Conservation (phyloP, 2,113 vertebrate genomes). For the Arothron firmamentum region DNA sequence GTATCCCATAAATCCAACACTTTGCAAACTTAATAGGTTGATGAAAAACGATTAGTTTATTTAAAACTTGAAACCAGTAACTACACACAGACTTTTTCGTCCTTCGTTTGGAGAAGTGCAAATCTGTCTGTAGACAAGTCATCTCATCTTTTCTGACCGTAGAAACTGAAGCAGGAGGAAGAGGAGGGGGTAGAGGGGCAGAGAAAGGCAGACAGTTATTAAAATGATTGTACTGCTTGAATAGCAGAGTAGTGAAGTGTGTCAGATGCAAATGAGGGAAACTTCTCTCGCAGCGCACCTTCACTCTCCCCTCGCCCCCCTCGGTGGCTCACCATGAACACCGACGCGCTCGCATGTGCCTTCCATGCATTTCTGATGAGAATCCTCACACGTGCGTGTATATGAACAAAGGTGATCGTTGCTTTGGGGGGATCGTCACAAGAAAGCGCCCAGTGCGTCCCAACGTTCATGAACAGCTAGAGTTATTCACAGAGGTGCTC, state of each 20-base stretch:
- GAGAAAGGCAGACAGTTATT: slow-evolving; percentile 65
- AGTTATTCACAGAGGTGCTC: neutral
- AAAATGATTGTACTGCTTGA: slow-evolving; percentile 68
- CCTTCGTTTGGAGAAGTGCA: slow-evolving; percentile 35
- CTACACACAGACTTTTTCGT: neutral
- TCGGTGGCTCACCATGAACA: slow-evolving; percentile 43
- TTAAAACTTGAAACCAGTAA: no score
- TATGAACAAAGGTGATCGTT: slow-evolving; percentile 42
- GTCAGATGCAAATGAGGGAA: slow-evolving; percentile 74
- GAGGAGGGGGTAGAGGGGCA: slow-evolving; percentile 4
- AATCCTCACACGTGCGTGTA: slow-evolving; percentile 25
- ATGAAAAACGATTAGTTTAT: no score
- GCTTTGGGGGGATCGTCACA: slow-evolving; percentile 10
- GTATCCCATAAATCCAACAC: neutral
- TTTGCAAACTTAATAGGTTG: neutral
- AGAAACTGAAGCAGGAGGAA: slow-evolving; percentile 41
- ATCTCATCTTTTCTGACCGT: slow-evolving; percentile 53
- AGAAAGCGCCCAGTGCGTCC: slow-evolving; percentile 16
- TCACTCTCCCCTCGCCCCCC: slow-evolving; percentile 52
- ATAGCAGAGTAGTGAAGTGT: slow-evolving; percentile 73
- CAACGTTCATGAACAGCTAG: neutral
- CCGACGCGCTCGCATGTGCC: slow-evolving; percentile 52
- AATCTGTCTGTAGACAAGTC: slow-evolving; percentile 46
- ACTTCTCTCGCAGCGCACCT: slow-evolving; percentile 60
- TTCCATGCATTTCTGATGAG: slow-evolving; percentile 62